Evolutionary conservation across 1,140 invertebrate genomes (phyloP).

Genomic region (Xylocopa sonorina): DNA sequence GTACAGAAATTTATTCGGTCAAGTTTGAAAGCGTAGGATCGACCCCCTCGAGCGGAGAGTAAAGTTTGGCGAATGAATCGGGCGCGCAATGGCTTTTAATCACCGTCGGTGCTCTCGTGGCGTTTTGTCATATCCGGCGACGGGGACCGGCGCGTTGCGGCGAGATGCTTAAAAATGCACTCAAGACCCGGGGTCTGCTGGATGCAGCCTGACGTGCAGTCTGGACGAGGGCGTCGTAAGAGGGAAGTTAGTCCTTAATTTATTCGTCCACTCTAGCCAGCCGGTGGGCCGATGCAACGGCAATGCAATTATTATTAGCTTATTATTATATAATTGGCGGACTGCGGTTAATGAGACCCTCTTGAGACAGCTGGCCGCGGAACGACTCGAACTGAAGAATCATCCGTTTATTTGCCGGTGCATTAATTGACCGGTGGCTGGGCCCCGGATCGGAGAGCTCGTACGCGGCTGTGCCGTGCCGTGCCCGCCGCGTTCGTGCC

Average conservation of each 20-base stretch:
- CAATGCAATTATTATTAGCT: conserved; percentile 72
- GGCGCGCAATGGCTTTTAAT: conserved; percentile 31
- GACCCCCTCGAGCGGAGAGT: neutral
- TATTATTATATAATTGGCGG: conserved; percentile 71
- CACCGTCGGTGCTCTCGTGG: neutral
- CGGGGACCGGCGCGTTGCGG: too few relatives aligned
- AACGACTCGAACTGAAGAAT: conserved; percentile 61
- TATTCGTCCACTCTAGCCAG: conserved; percentile 63
- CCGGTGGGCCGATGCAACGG: conserved; percentile 64
- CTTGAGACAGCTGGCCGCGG: conserved; percentile 63
- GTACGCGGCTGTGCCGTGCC: neutral
- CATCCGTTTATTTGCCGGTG: conserved; percentile 64
- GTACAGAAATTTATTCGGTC: too few relatives aligned
- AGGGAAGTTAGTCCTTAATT: conserved; percentile 72
- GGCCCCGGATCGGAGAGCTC: conserved; percentile 24
- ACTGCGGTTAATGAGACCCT: conserved; percentile 68
- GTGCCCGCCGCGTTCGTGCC: neutral
- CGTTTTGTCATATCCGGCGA: conserved; percentile 45
- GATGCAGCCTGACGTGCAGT: conserved; percentile 54
- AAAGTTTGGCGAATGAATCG: conserved; percentile 17
- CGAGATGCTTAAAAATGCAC: conserved; percentile 60
- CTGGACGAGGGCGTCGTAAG: conserved; percentile 67
- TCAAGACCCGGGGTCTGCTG: conserved; percentile 48
- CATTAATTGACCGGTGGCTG: conserved; percentile 59
- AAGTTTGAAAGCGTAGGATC: too few relatives aligned